Percentiles rank a stretch among this genome's conserved stretches.
These are phyloP conservation scores for silkworm (Bombyx mori) DNA, from an alignment of 1,140 invertebrate species.

Conservation along the genomic window DNA sequence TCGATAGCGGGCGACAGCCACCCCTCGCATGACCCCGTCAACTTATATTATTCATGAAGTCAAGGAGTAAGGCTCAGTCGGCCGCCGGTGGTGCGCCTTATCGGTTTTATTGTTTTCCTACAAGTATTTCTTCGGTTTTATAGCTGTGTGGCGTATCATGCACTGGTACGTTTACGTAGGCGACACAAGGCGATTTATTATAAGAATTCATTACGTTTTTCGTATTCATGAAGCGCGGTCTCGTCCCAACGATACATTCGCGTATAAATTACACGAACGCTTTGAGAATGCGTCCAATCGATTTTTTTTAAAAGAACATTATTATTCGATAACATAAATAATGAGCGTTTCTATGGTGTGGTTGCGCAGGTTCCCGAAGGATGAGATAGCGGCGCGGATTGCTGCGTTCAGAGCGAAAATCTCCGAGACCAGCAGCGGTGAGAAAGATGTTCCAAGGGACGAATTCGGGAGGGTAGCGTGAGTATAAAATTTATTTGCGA, in stretches of 20 bases:
- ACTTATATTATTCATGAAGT: conserved; percentile 26
- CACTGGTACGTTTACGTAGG: conserved; percentile 51
- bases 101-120: conserved; percentile 62
- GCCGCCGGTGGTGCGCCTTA: conserved; percentile 37
- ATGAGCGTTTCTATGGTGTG: conserved; percentile 62
- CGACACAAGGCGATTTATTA: conserved; percentile 29
- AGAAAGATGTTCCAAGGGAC: conserved; percentile 75
- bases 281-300: conserved; percentile 4
- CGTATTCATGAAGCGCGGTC: conserved; percentile 24
- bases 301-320: conserved; percentile 14
- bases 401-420: conserved; percentile 85
- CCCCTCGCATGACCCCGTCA: conserved; percentile 16
- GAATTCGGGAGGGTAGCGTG: conserved; percentile 83
- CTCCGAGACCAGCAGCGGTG: conserved; percentile 74
- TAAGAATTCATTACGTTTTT: conserved; percentile 36
- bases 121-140: conserved; percentile 56
- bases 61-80: conserved; percentile 15
- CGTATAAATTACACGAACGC: not conserved
- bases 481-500: conserved; percentile 55
- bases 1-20: conserved; percentile 27
- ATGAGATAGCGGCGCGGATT: conserved; percentile 86
- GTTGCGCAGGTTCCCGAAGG: conserved; percentile 79
- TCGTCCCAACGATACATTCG: not conserved
- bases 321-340: conserved; percentile 19
- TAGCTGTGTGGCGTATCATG: conserved; percentile 45